phyloP scores from a whole-genome alignment of 2,113 vertebrate species.

The Isichthys henryi region DNA sequence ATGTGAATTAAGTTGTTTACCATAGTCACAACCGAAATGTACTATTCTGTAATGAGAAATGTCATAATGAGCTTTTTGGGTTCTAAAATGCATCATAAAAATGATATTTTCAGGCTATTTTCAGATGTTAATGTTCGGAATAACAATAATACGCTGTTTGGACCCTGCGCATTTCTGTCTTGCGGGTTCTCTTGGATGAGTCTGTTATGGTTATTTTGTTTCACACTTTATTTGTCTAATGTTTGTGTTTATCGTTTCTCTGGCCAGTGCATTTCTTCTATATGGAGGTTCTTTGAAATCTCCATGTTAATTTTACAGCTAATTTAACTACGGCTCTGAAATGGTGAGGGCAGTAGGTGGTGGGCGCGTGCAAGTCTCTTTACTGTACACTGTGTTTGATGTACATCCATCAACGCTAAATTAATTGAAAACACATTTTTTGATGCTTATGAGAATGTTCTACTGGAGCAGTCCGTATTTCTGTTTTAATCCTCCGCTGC shows the following conservation, averaged over 20 bases:
- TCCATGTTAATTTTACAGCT: not conserved
- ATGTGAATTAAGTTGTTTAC: not conserved
- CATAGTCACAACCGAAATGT: not conserved
- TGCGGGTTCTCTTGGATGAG: not conserved
- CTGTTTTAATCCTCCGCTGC: not conserved
- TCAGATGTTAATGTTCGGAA: not conserved
- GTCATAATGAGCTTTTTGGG: not conserved
- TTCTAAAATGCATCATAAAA: not conserved
- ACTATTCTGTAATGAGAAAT: not conserved
- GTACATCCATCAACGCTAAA: not conserved
- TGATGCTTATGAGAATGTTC: not conserved
- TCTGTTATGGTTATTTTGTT: not conserved
- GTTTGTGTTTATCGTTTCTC: not conserved
- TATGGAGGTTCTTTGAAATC: not conserved
- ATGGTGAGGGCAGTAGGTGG: not conserved
- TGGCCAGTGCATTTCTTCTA: not conserved
- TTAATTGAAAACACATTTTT: not conserved
- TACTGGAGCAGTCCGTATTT: not conserved
- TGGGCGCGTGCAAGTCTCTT: not conserved
- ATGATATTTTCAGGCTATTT: not conserved
- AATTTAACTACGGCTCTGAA: not conserved
- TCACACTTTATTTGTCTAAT: not conserved
- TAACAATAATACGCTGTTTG: not conserved
- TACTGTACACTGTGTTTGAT: not conserved
- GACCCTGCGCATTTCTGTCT: not conserved